A percentile compares a stretch with the other conserved stretches of the same genome.
Evolutionary conservation across 2,888 invertebrate species (phyloP).

Genomic region (Hypselothyrea guttata): DNA sequence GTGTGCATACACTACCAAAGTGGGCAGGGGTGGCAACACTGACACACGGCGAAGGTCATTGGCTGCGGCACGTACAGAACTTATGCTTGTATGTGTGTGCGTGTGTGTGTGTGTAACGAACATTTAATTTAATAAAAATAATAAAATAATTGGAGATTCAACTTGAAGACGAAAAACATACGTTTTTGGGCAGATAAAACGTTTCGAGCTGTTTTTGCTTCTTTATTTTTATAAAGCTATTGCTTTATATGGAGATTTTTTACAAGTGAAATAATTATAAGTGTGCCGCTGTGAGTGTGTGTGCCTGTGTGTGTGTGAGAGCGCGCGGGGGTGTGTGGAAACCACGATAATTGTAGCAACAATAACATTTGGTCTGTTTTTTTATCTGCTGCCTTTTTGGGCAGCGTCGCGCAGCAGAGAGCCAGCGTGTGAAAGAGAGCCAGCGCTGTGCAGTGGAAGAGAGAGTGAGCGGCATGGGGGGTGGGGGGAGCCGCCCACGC

Average conservation of each 20-base stretch:
- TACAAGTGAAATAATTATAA: constrained; percentile 19
- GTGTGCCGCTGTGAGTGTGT: not conserved
- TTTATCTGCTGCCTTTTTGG: constrained; percentile 41
- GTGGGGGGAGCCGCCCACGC: constrained; percentile 15
- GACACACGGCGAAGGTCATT: constrained; percentile 53
- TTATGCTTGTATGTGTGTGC: constrained; percentile 40
- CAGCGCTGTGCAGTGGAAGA: not conserved
- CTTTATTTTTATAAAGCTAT: constrained; percentile 43
- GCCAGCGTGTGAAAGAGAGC: constrained; percentile 3
- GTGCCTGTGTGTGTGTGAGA: constrained; percentile 2
- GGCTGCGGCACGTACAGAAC: constrained; percentile 35
- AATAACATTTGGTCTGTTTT: constrained; percentile 38
- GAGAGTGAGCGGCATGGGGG: constrained; percentile 1
- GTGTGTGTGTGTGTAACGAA: constrained; percentile 20
- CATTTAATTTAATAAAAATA: constrained; percentile 55
- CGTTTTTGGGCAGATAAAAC: constrained; percentile 53
- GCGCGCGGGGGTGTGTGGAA: constrained; percentile 29
- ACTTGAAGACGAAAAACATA: constrained; percentile 45
- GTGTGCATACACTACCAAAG: constrained; percentile 44
- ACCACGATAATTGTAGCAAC: constrained; percentile 46
- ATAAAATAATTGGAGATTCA: constrained; percentile 63
- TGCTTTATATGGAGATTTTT: constrained; percentile 46
- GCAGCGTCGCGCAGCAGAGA: constrained; percentile 22
- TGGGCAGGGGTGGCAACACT: constrained; percentile 37
- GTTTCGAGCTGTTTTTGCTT: constrained; percentile 40